Conservation (phyloP, 2,113 vertebrate species). For the Carettochelys insculpta region DNA sequence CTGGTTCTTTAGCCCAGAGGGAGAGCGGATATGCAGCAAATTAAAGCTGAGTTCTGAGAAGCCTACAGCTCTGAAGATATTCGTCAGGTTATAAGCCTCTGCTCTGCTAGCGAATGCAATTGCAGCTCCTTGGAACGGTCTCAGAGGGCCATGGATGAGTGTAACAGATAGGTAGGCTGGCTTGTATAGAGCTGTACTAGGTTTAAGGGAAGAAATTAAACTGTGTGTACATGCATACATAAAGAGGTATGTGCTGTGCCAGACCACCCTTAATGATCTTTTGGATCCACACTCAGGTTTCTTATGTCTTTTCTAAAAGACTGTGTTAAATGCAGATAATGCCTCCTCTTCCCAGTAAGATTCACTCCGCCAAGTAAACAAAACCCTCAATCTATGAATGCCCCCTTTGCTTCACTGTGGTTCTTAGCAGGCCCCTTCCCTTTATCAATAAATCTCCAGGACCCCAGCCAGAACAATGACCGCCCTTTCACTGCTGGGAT, state of each 20-base stretch:
- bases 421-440: background rate
- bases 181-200: background rate
- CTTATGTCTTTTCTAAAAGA: background rate
- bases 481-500: background rate
- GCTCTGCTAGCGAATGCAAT: background rate
- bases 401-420: background rate
- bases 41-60: background rate
- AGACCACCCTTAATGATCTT: background rate
- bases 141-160: background rate
- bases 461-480: background rate
- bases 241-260: background rate
- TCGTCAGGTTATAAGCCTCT: rapidly evolving
- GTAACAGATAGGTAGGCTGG: background rate
- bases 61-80: rapidly evolving
- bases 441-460: background rate
- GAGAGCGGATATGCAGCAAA: background rate
- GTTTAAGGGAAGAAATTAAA: background rate
- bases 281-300: background rate
- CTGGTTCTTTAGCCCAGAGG: background rate
- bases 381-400: no score
- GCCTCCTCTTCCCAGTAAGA: background rate
- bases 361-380: background rate
- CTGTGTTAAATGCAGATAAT: background rate
- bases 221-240: background rate
- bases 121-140: background rate